Evolutionary conservation across 2,113 vertebrate genomes (phyloP).

Genomic region (Sitta europaea): DNA sequence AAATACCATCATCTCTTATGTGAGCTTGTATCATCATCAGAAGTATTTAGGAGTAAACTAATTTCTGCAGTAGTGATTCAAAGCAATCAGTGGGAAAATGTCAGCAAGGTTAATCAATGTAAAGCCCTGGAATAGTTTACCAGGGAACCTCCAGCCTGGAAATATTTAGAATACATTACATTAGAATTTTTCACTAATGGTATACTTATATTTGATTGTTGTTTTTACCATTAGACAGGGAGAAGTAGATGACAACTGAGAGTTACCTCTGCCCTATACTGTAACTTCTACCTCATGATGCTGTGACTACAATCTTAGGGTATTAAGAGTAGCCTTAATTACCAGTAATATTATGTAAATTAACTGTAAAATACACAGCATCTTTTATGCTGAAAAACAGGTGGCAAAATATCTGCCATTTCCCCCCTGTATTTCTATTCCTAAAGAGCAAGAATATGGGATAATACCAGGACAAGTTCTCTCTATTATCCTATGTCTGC

Average conservation of each 20-base stretch:
- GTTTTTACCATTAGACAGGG: background rate
- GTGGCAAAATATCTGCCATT: background rate
- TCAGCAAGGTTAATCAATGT: background rate
- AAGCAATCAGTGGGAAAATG: background rate
- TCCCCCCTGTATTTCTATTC: background rate
- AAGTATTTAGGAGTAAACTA: background rate
- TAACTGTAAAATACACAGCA: background rate
- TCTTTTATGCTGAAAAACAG: background rate
- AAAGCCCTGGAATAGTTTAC: background rate
- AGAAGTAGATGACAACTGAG: background rate
- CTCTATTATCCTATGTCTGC: background rate
- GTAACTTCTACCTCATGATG: background rate
- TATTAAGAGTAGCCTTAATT: background rate
- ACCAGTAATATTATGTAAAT: background rate
- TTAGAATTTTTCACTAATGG: rapidly evolving
- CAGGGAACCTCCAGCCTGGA: background rate
- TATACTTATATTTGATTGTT: background rate
- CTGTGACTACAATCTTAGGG: background rate
- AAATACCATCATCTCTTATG: background rate
- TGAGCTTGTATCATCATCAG: background rate
- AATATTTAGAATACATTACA: background rate
- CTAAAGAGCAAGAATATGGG: background rate
- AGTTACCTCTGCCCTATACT: background rate
- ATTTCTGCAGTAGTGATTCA: background rate
- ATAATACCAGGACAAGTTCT: background rate